Conservation (phyloP, 2,888 invertebrate genomes). For the Schizotus pectinicornis region DNA sequence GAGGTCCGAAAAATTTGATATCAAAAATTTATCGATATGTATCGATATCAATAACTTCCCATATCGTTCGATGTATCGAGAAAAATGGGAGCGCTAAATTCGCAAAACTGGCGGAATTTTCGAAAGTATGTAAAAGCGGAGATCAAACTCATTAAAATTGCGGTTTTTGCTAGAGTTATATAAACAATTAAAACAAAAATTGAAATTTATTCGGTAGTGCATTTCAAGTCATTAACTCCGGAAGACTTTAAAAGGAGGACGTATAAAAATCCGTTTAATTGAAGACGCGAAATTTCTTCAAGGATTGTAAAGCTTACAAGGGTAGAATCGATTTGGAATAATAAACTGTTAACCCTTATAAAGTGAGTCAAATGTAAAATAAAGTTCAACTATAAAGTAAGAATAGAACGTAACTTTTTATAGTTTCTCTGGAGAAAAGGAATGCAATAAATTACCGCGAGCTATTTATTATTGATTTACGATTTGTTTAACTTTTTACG, state of each 20-base stretch:
- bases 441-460: constrained; percentile 12
- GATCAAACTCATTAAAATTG: no score
- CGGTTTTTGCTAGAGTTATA: not conserved
- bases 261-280: constrained; percentile 26
- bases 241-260: constrained; percentile 2
- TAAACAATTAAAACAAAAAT: constrained; percentile 5
- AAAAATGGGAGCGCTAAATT: no score
- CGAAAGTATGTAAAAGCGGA: no score
- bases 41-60: no score
- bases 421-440: constrained; percentile 16
- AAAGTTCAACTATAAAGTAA: constrained; percentile 23
- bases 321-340: constrained; percentile 25
- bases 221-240: constrained; percentile 24
- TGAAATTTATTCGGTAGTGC: constrained; percentile 3
- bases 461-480: constrained; percentile 20
- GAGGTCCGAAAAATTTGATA: no score
- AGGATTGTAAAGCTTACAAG: constrained; percentile 22
- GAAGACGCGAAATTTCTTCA: constrained; percentile 18
- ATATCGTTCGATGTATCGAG: no score
- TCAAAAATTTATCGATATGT: no score
- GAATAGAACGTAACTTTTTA: constrained; percentile 24
- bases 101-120: no score
- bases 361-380: constrained; percentile 28
- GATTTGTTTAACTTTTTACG: constrained; percentile 17
- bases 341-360: constrained; percentile 30